Percentiles rank a stretch among this genome's conserved stretches.
phyloP scores from a whole-genome alignment of 2,113 vertebrate species.

The Megaceryle torquata region DNA sequence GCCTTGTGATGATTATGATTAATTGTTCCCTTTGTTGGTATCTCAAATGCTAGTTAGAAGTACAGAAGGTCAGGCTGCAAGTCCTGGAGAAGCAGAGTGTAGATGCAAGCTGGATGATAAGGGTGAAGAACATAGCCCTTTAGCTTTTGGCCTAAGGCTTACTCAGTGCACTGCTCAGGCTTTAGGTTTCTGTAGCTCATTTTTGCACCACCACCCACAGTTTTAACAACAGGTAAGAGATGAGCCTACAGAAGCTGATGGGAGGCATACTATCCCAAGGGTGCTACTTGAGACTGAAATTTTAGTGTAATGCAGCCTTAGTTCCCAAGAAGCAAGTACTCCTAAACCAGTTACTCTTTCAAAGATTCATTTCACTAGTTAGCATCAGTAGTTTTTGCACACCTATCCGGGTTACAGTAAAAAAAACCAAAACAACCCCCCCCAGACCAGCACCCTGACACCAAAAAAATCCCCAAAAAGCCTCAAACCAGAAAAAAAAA shows the following conservation, averaged over 20 bases:
- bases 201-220: fast-evolving
- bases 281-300: background rate
- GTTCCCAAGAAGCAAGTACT: background rate
- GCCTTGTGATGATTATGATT: background rate
- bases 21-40: background rate
- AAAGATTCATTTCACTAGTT: background rate
- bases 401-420: background rate
- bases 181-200: background rate
- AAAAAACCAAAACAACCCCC: background rate
- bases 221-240: fast-evolving
- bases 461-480: background rate
- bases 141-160: background rate
- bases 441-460: background rate
- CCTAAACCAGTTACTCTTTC: background rate
- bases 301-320: background rate
- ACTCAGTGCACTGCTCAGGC: background rate
- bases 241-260: background rate
- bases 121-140: background rate
- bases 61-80: background rate
- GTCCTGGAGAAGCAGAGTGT: background rate
- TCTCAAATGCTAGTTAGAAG: fast-evolving
- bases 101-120: background rate
- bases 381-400: background rate
- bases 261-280: background rate
- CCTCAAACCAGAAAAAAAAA: background rate